Evolutionary conservation across 2,113 vertebrate species (phyloP), one percentile per base, ranked within the genome.

Genomic region (Dipodomys ordii): DNA sequence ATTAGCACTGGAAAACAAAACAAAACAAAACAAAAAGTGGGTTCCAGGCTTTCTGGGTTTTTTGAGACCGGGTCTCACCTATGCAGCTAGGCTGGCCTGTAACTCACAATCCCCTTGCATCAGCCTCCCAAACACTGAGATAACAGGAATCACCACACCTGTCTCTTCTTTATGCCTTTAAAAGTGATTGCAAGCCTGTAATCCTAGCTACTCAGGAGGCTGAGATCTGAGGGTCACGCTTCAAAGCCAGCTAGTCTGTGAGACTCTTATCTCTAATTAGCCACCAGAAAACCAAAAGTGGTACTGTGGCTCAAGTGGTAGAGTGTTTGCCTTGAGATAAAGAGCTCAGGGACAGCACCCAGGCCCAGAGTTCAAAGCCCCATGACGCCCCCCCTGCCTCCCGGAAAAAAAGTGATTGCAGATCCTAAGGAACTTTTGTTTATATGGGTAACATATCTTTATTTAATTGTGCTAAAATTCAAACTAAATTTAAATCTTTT

Each of bases 401-500:
- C 39, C 5, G 0, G 39, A 39, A 39, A 39, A 77, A 77, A 74
- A 49, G 82, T 72, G 65, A 49, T n/a, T 4, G 12, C 69, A 49
- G 60, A 62, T 88, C 57, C 10, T 53, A 30, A 69, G 80, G 25
- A 73, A 20, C 7, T 81, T 87, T 77, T 88, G 32, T 35, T 62
- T 71, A 20, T 64, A 46, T 87, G n/a, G 49, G 60, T 87, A 90
- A 76, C 30, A 80, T 73, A 46, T 83, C 46, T 46, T 53, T 27
- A 94, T 74, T 83, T 77, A 39, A 74, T 35, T 89, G 44, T 32
- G 60, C n/a, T 89, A 60, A 18, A 94, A 89, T 85, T 82, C 88
- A 92, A 91, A 65, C 57, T 35, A 18, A 65, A 19, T 39, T 78
- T 13, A 65, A 81, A 35, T 65, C 49, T 64, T 69, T 57, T 60